Evolutionary conservation across 2,888 invertebrate genomes (phyloP).

Genomic region (Synanthedon formicaeformis): DNA sequence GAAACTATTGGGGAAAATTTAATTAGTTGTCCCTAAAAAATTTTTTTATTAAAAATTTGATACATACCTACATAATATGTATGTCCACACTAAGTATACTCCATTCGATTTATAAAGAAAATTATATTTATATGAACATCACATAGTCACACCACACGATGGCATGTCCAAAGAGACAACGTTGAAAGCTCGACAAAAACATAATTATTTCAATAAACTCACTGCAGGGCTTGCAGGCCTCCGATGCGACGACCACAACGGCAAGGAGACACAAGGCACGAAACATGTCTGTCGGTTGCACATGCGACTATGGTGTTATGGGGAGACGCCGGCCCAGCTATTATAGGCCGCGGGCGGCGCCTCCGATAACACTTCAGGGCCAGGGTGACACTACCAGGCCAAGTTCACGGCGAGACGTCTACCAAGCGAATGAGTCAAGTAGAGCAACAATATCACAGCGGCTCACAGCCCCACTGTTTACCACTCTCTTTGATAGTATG

Average conservation of each 20-base stretch:
- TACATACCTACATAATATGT: no score
- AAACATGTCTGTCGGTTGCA: slow-evolving; percentile 62
- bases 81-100: no score
- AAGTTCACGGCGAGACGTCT: slow-evolving; percentile 65
- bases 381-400: slow-evolving; percentile 56
- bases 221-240: slow-evolving; percentile 63
- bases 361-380: slow-evolving; percentile 61
- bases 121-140: no score
- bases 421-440: slow-evolving; percentile 36
- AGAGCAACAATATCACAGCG: slow-evolving; percentile 15
- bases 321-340: slow-evolving; percentile 65
- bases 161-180: not conserved
- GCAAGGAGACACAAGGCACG: slow-evolving; percentile 53
- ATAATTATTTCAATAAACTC: slow-evolving; percentile 31
- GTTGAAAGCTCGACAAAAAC: not conserved
- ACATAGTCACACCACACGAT: no score
- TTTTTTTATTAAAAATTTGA: no score
- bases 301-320: slow-evolving; percentile 53
- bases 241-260: slow-evolving; percentile 28
- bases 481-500: slow-evolving; percentile 8
- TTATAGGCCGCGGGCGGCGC: slow-evolving; percentile 68
- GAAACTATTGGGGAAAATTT: no score
- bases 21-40: no score
- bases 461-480: slow-evolving; percentile 19
- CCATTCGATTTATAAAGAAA: no score